Evolutionary conservation across 2,113 vertebrate species (phyloP).

Genomic region (Camelus bactrianus): DNA sequence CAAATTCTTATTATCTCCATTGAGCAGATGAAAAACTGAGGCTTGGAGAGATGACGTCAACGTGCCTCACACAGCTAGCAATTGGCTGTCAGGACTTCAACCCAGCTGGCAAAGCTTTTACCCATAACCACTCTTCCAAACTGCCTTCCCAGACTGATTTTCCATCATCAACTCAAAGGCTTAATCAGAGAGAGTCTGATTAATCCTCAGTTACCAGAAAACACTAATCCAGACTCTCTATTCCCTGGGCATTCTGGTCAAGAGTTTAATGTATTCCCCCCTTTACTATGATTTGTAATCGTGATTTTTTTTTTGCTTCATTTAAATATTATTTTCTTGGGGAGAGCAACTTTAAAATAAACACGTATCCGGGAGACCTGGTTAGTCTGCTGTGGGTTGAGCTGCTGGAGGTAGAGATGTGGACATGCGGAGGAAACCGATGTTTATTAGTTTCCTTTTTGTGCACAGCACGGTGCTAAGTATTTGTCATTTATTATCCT

Average conservation of each 20-base stretch:
- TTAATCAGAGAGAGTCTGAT: background rate
- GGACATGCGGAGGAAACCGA: background rate
- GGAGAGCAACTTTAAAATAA: conserved; percentile 30
- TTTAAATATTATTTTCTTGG: conserved; percentile 41
- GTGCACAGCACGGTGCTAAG: background rate
- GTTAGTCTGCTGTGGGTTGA: background rate
- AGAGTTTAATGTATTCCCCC: background rate
- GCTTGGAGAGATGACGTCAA: background rate
- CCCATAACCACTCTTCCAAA: background rate
- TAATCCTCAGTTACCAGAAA: background rate
- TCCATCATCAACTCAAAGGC: background rate
- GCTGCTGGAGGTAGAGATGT: background rate
- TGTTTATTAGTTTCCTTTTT: background rate
- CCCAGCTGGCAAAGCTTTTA: background rate
- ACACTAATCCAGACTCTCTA: background rate
- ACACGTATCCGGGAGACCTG: background rate
- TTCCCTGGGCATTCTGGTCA: background rate
- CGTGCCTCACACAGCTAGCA: background rate
- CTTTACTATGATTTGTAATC: background rate
- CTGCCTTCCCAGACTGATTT: background rate
- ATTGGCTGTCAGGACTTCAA: background rate
- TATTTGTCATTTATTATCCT: background rate
- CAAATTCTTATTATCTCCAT: background rate
- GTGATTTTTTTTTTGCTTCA: conserved; percentile 14
- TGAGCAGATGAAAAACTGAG: background rate